Conservation (phyloP, 2,113 vertebrate genomes). For the Aptenodytes forsteri region DNA sequence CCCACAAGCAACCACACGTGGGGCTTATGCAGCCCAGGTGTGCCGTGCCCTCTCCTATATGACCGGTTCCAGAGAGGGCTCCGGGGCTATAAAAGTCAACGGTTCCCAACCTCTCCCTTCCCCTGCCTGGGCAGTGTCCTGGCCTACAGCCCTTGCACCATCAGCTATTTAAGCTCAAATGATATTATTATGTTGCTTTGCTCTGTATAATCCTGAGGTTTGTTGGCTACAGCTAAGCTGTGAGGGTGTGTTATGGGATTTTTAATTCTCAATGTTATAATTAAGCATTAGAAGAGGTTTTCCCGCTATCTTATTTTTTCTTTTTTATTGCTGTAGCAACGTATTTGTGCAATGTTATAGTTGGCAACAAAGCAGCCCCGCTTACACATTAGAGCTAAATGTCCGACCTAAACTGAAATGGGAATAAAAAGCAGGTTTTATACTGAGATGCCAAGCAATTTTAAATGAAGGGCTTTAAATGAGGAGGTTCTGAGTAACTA, state of each 20-base stretch:
- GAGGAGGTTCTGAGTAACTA: neutral
- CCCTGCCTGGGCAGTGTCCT: rapidly evolving
- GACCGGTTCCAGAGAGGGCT: neutral
- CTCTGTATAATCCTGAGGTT: rapidly evolving
- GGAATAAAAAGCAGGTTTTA: neutral
- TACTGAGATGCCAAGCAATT: neutral
- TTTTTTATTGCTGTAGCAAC: neutral
- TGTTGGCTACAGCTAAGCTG: neutral
- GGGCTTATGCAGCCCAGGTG: rapidly evolving
- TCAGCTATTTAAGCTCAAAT: neutral
- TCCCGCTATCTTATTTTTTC: rapidly evolving
- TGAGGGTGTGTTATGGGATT: too few species aligned
- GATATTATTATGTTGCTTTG: rapidly evolving
- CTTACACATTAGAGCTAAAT: neutral
- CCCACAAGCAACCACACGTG: rapidly evolving
- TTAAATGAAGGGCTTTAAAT: neutral
- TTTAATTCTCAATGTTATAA: neutral
- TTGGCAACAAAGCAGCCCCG: rapidly evolving
- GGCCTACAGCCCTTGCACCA: rapidly evolving
- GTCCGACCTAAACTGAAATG: neutral
- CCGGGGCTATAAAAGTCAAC: rapidly evolving
- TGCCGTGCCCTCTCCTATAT: rapidly evolving
- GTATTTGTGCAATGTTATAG: rapidly evolving
- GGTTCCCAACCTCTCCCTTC: rapidly evolving
- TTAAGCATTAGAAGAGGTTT: neutral